Evolutionary conservation across 1,140 invertebrate species (phyloP).

Genomic region (Meloidogyne chitwoodi): DNA sequence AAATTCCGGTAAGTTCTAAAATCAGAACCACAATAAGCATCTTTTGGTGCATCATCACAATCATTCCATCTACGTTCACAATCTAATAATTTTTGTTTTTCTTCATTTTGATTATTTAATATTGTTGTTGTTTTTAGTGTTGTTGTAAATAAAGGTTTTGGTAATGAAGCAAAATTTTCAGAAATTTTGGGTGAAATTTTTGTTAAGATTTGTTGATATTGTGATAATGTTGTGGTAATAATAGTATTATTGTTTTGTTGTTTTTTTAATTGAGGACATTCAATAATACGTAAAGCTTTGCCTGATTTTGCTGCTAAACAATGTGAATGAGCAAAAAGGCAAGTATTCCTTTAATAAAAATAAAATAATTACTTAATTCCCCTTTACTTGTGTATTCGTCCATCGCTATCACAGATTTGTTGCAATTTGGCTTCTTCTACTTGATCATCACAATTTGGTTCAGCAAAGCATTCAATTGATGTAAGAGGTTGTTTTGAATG

Average conservation of each 20-base stretch:
- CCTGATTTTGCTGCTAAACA: conserved; percentile 48
- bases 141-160: background rate
- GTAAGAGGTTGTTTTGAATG: background rate
- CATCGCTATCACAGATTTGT: conserved; percentile 43
- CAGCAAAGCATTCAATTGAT: conserved; percentile 3
- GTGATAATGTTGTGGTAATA: background rate
- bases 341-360: conserved; percentile 45
- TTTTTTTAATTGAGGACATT: conserved; percentile 33
- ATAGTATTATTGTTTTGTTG: background rate
- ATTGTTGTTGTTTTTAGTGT: background rate
- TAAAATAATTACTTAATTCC: background rate
- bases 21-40: conserved; percentile 51
- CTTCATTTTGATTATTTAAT: conserved; percentile 2
- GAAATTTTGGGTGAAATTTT: conserved; percentile 4
- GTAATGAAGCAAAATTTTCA: background rate
- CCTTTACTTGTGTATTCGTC: conserved; percentile 37
- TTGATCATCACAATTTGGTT: background rate
- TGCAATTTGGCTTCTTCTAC: background rate
- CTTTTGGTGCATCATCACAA: conserved; percentile 7
- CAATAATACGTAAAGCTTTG: conserved; percentile 34
- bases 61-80: background rate
- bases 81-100: background rate
- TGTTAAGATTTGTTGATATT: background rate
- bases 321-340: conserved; percentile 46
- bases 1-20: conserved; percentile 49